phyloP scores from a whole-genome alignment of 2,888 invertebrate species.

The Dasypolia templi region DNA sequence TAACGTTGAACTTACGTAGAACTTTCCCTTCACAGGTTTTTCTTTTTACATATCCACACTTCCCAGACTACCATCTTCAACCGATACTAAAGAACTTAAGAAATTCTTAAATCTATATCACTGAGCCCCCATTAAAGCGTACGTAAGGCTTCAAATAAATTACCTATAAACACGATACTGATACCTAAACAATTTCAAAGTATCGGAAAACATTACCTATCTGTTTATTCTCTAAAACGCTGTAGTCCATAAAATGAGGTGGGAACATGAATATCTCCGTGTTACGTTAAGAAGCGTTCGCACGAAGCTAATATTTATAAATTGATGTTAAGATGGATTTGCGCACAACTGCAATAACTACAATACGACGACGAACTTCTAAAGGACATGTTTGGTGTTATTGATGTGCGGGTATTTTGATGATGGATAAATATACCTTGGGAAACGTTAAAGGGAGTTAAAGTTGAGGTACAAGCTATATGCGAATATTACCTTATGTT shows the following conservation, averaged over 20 bases:
- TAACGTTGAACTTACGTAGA: background rate
- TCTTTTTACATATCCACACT: background rate
- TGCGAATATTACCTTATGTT: background rate
- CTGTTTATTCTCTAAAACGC: constrained; percentile 36
- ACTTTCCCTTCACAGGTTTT: background rate
- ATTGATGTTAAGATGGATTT: constrained; percentile 60
- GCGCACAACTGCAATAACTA: constrained; percentile 52
- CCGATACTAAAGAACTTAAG: background rate
- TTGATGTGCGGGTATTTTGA: constrained; percentile 18
- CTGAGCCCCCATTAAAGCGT: background rate
- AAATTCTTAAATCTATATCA: background rate
- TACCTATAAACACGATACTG: constrained; percentile 16
- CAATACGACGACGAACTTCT: constrained; percentile 27
- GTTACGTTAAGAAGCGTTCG: constrained; percentile 35
- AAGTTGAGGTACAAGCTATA: background rate
- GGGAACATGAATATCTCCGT: constrained; percentile 24
- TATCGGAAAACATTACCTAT: constrained; percentile 16
- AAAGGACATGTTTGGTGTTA: constrained; percentile 14
- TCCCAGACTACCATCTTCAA: background rate
- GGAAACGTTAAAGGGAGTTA: background rate
- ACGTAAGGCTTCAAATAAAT: constrained; percentile 12
- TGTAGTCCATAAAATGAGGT: constrained; percentile 42
- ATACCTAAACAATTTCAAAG: constrained; percentile 9
- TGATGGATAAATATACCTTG: background rate
- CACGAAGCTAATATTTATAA: constrained; percentile 54